Base-by-base conservation (phyloP, 2,113 vertebrate genomes). In the Zosterops lateralis region DNA sequence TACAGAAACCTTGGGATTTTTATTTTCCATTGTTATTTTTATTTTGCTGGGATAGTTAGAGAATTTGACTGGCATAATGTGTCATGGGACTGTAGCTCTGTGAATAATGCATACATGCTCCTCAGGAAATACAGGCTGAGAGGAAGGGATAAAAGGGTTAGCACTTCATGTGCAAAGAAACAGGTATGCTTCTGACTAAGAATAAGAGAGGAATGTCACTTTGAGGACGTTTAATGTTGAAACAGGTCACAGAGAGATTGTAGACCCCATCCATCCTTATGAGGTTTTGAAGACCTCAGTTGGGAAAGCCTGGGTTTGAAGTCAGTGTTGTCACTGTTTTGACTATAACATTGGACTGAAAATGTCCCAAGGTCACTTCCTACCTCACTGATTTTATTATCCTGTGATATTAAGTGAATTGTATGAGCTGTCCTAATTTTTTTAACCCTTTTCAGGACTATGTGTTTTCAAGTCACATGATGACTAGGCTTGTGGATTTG, bases 241-340 rank as follows among this genome's bases (percentile, higher is more conserved):
- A 58, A 26, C 26, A 74, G 42, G 47, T 77, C 44, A 64, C 12
- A 50, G 38, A 38, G 24, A 62, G 5, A 19, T 45, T 71, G 32
- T 44, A 28, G 16, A 51, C 12, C 1, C 0, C 5, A 9, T 22
- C 6, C 7, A 31, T 58, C 10, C 42, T 65, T 58, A 21, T 0
- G 1, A 2, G 16, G 2, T 65, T 90, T 74, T 80, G 38, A 80
- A 50, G 36, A 73, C 5, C 3, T 58, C 15, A 25, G 1, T 10
- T 61, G 26, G 7, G 16, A 62, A 57, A 34, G 8, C 26, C 28
- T 16, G 19, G 12, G 3, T 67, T 44, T 67, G 22, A 86, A 84
- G 56, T 89, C 14, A 40, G 8, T 47, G 11, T 83, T 90, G 25
- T 17, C 6, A 1, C 29, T 81, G 24, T 40, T 84, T 75, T 87